These are phyloP conservation scores for Norana najaformis DNA, from an alignment of 2,888 invertebrate genomes.

Conservation along the genomic window DNA sequence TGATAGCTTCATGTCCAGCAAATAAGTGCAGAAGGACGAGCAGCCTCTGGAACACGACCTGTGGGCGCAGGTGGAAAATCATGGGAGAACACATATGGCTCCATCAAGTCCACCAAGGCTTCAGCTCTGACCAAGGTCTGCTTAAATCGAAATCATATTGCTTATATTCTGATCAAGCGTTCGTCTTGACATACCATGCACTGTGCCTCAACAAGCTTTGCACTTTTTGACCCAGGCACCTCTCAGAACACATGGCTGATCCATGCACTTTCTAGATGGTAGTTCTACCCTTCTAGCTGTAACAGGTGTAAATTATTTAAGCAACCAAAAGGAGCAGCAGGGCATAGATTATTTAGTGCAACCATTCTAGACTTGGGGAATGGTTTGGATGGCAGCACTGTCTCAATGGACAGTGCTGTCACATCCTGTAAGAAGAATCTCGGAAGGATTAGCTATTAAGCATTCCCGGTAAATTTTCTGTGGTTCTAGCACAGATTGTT, in stretches of 20 bases:
- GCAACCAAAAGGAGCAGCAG: too few species aligned
- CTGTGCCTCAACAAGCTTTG: background rate
- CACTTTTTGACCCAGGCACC: background rate
- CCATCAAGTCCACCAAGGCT: background rate
- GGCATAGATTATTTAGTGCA: too few species aligned
- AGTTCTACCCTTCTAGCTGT: background rate
- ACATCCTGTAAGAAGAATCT: too few species aligned
- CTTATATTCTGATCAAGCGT: background rate
- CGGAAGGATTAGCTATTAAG: too few species aligned
- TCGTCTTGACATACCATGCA: background rate
- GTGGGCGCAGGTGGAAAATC: background rate
- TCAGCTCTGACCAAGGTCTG: background rate
- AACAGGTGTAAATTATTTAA: too few species aligned
- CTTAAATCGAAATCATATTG: background rate
- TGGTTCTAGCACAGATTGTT: too few species aligned
- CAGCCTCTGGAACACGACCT: background rate
- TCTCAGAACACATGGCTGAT: background rate
- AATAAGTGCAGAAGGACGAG: background rate
- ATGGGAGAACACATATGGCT: background rate
- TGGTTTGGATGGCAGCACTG: too few species aligned
- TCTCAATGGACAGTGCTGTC: too few species aligned
- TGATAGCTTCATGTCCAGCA: constrained; percentile 21
- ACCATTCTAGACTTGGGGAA: too few species aligned
- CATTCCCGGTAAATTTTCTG: too few species aligned
- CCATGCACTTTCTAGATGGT: background rate